A percentile compares a stretch with the other conserved stretches of the same genome.
These are phyloP conservation scores for Nyctibius grandis DNA, from an alignment of 2,797 vertebrate genomes.

Conservation along the genomic window DNA sequence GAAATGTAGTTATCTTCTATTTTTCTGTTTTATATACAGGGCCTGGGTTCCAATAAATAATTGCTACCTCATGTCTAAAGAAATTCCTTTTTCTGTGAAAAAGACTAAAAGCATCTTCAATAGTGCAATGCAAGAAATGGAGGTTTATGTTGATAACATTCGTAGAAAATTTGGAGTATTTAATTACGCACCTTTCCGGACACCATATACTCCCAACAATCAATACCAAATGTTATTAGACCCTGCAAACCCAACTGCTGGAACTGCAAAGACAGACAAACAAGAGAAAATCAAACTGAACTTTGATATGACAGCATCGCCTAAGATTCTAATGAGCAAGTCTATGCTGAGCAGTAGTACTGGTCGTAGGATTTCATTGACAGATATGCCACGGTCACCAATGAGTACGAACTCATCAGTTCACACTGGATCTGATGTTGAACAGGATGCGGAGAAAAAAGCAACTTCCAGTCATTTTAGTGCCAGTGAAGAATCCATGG, in stretches of 20 bases:
- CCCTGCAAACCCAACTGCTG: constrained; percentile 87
- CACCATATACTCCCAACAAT: constrained; percentile 95
- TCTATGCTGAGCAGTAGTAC: constrained; percentile 82
- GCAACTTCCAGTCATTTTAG: constrained; percentile 89
- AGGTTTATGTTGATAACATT: constrained; percentile 97
- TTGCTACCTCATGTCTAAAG: constrained; percentile 99
- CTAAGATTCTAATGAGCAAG: constrained; percentile 93
- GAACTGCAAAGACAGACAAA: constrained; percentile 90
- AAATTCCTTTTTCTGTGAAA: constrained; percentile 99
- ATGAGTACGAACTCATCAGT: constrained; percentile 98
- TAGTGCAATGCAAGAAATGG: constrained; percentile 99
- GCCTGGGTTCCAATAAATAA: constrained; percentile 99
- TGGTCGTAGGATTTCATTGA: constrained; percentile 88
- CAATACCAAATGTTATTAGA: constrained; percentile 96
- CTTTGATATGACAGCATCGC: constrained; percentile 95
- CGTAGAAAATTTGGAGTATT: constrained; percentile 95
- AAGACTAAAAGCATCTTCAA: constrained; percentile 99
- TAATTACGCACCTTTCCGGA: constrained; percentile 98
- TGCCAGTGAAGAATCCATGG: constrained; percentile 96
- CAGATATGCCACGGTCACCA: constrained; percentile 95
- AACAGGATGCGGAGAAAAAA: constrained; percentile 92
- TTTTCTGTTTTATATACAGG: constrained; percentile 71
- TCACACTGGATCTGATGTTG: constrained; percentile 94
- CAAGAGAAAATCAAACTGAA: constrained; percentile 94
- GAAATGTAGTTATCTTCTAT: neutral